A percentile compares a stretch with the other conserved stretches of the same genome.
phyloP scores from a whole-genome alignment of 1,140 invertebrate genomes.

The Neuroterus valhalla region DNA sequence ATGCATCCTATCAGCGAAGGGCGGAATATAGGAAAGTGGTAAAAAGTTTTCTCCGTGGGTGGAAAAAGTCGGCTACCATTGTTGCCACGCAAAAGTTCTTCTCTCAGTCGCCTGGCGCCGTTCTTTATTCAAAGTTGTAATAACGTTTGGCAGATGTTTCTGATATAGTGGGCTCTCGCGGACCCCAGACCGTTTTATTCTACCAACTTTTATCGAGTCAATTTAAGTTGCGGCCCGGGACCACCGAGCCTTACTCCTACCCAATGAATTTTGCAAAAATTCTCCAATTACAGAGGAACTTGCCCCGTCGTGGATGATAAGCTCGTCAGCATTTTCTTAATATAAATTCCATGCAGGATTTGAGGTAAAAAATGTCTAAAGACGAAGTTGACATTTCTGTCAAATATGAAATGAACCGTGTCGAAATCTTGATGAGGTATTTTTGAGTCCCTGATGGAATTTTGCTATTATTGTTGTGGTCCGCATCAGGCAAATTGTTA shows the following conservation, averaged over 20 bases:
- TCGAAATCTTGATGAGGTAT: too few species aligned
- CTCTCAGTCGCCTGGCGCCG: conserved; percentile 53
- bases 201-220: conserved; percentile 75
- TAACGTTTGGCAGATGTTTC: conserved; percentile 76
- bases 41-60: conserved; percentile 56
- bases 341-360: not conserved
- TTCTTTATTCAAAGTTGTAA: conserved; percentile 76
- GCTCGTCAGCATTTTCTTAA: not conserved
- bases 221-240: conserved; percentile 73
- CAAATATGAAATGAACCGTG: too few species aligned
- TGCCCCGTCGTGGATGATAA: not conserved
- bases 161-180: conserved; percentile 68
- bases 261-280: conserved; percentile 33
- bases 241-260: conserved; percentile 47
- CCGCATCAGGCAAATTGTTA: too few species aligned
- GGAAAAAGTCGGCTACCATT: conserved; percentile 51
- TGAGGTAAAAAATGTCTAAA: not conserved
- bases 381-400: not conserved
- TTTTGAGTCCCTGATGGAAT: too few species aligned
- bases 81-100: conserved; percentile 48
- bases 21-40: not conserved
- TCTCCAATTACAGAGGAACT: conserved; percentile 13
- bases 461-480: too few species aligned
- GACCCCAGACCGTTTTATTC: conserved; percentile 68
- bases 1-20: not conserved